Evolutionary conservation across 2,113 vertebrate genomes (phyloP), one percentile per base, ranked within the genome.

Genomic region (Tapirus terrestris): DNA sequence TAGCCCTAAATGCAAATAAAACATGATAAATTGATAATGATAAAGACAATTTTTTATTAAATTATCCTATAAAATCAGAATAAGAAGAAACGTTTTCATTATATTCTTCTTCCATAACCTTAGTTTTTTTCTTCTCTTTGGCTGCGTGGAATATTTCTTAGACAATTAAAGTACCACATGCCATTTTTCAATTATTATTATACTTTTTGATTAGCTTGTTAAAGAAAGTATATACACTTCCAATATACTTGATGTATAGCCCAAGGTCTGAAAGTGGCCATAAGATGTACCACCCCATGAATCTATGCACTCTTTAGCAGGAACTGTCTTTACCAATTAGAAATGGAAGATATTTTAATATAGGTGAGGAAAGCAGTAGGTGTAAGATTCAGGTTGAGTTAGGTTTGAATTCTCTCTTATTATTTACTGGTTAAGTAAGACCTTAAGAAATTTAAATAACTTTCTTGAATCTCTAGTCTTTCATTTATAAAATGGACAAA

Each of bases 1-100:
- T 61, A 83, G 11, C 12, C 58, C 20, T 86, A 94, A 92, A 17
- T 95, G 36, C 51, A 97, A 93, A 94, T 53, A 92, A 92, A 92
- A 45, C 33, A 84, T 85, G 72, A 91, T 48, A 86, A 92, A 65
- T 17, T 72, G 76, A 84, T 83, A 61, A 86, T 90, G 5, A 77
- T 94, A 53, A 81, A 65, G 31, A 12, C 27, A 86, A 60, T 43
- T 86, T 93, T 90, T 43, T 36, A 82, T 25, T 85, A 12, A 84
- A 82, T 73, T 45, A 60, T 33, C 2, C 58, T 45, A 58, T 25
- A 68, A 45, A 65, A 84, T 84, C 12, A 51, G 65, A 96, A 45
- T 83, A 67, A 7, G 31, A 11, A 89, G 20, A 77, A 72, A 11
- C 53, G 68, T 73, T 89, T 91, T 70, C 21, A 72, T 89, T 76